Evolutionary conservation across 2,888 invertebrate species (phyloP).

Genomic region (Scaptomyza caliginosa): DNA sequence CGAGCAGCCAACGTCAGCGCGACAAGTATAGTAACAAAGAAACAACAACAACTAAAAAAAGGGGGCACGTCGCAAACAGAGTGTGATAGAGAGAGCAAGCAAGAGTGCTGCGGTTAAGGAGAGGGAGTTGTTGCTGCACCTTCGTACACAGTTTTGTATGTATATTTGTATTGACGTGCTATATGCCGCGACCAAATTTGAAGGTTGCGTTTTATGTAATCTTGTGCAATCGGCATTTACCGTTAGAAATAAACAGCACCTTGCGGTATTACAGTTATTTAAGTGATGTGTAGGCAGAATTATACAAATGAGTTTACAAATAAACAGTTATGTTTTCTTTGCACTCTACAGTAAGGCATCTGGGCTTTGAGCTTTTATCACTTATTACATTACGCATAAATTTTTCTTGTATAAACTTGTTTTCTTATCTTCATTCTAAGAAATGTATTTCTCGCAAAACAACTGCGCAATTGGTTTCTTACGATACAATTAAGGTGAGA

Average conservation of each 20-base stretch:
- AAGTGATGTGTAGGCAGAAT: no score
- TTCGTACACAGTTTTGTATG: background rate
- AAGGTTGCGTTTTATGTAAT: conserved; percentile 18
- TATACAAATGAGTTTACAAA: background rate
- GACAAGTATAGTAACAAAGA: background rate
- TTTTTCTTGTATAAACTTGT: background rate
- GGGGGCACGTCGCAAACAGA: conserved; percentile 56
- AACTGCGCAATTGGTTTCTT: background rate
- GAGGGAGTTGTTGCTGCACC: background rate
- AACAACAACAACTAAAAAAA: conserved; percentile 28
- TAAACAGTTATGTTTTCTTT: background rate
- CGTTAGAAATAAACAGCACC: background rate
- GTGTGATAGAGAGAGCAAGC: conserved; percentile 1
- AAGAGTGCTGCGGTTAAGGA: background rate
- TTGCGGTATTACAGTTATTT: background rate
- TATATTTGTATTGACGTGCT: conserved; percentile 19
- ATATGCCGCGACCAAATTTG: conserved; percentile 16
- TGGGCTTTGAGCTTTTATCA: no score
- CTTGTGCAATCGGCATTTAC: conserved; percentile 11
- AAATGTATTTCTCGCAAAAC: background rate
- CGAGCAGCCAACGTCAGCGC: background rate
- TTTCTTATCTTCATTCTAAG: background rate
- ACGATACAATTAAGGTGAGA: background rate
- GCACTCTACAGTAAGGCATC: background rate
- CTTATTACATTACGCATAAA: no score